Conservation (phyloP, 2,888 invertebrate species). For the Spatulosminthurus flaviceps region DNA sequence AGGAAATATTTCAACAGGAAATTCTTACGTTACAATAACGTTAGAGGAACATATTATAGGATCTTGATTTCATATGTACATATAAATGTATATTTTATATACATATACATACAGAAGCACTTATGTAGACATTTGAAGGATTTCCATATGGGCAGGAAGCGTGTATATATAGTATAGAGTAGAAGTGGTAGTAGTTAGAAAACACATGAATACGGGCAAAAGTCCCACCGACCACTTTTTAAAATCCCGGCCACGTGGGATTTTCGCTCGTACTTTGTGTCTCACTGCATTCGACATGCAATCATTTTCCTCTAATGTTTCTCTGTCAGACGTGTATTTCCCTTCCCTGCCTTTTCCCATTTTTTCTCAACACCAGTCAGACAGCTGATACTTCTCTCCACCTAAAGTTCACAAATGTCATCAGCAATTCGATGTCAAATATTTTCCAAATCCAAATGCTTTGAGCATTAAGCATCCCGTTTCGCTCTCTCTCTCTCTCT, state of each 20-base stretch:
- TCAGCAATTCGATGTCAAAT: conserved; percentile 7
- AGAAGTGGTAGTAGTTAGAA: conserved; percentile 18
- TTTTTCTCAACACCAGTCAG: neutral
- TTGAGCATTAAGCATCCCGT: too few species aligned
- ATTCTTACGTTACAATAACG: neutral
- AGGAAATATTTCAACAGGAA: neutral
- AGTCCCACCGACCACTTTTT: conserved; percentile 63
- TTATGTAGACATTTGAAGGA: too few species aligned
- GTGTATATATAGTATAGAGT: too few species aligned
- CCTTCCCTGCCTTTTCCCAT: neutral
- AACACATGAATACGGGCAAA: conserved; percentile 64
- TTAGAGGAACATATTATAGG: too few species aligned
- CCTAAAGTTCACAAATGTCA: conserved; percentile 13
- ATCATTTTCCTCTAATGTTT: conserved; percentile 4
- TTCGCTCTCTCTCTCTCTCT: too few species aligned
- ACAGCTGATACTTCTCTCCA: neutral
- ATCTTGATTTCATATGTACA: too few species aligned
- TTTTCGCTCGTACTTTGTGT: conserved; percentile 63
- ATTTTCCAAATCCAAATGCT: neutral
- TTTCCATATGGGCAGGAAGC: too few species aligned
- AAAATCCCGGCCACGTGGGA: conserved; percentile 61
- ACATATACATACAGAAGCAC: too few species aligned
- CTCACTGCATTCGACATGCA: conserved; percentile 26
- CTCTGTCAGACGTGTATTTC: neutral
- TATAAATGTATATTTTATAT: too few species aligned